Conservation (phyloP, 2,797 vertebrate species). For the Intellagama lesueurii region DNA sequence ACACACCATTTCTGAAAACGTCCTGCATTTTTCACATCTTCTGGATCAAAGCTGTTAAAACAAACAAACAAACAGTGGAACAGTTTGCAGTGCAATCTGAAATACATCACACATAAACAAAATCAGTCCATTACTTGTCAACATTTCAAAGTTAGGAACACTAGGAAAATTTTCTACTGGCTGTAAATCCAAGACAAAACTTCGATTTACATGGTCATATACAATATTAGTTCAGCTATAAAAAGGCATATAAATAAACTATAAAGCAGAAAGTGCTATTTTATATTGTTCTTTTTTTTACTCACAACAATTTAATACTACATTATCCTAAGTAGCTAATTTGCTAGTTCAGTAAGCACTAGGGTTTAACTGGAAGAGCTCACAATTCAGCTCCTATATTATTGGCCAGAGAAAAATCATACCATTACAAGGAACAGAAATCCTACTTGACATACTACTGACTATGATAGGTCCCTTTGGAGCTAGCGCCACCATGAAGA, state of each 20-base stretch:
- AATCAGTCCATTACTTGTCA: not conserved
- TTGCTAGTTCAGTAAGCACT: not conserved
- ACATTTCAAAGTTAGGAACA: not conserved
- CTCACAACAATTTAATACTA: not conserved
- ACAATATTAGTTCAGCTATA: not conserved
- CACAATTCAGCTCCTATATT: not conserved
- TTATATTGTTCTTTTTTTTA: not conserved
- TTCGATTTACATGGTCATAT: not conserved
- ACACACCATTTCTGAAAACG: slow-evolving; percentile 94
- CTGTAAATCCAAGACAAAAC: not conserved
- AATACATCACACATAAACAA: not conserved
- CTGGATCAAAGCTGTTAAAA: slow-evolving; percentile 87
- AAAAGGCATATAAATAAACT: not conserved
- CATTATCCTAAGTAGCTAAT: not conserved
- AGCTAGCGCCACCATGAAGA: not conserved
- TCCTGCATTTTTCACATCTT: slow-evolving; percentile 91
- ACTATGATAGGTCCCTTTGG: not conserved
- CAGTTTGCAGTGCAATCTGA: slow-evolving; percentile 21
- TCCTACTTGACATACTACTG: not conserved
- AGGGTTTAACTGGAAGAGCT: not conserved
- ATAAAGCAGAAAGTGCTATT: not conserved
- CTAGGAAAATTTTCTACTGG: not conserved
- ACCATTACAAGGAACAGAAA: not conserved
- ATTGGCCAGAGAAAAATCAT: not conserved
- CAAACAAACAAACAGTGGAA: slow-evolving; percentile 54